These are phyloP conservation scores for Protula sp. DNA, from an alignment of 2,888 invertebrate genomes.

Conservation along the genomic window DNA sequence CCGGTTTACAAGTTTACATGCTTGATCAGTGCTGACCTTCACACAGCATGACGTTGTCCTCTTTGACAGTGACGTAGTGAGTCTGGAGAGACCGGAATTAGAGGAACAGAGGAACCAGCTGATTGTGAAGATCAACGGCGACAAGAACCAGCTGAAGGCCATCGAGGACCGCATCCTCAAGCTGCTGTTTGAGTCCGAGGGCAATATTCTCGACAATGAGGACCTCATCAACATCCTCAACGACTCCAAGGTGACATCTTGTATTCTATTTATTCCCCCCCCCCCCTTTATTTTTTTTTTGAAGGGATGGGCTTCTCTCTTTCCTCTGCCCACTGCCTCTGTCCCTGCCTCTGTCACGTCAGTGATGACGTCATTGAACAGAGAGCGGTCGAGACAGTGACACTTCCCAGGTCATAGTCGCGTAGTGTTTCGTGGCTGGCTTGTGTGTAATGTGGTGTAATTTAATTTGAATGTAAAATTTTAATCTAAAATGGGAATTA, in stretches of 20 bases:
- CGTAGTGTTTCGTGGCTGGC: no score
- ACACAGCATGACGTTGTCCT: no score
- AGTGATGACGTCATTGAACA: no score
- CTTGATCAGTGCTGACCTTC: no score
- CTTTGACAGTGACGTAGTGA: slow-evolving; percentile 54
- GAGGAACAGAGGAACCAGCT: slow-evolving; percentile 54
- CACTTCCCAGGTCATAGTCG: no score
- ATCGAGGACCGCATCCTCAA: slow-evolving; percentile 55
- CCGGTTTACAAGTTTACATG: no score
- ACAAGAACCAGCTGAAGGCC: slow-evolving; percentile 54
- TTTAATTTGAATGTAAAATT: background rate
- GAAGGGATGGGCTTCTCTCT: no score
- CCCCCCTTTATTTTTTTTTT: background rate
- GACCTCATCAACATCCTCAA: slow-evolving; percentile 54
- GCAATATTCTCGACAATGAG: slow-evolving; percentile 55
- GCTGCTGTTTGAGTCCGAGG: slow-evolving; percentile 55
- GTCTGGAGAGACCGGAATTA: slow-evolving; percentile 54
- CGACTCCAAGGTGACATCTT: slow-evolving; percentile 55
- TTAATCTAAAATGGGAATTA: background rate
- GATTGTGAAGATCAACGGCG: slow-evolving; percentile 52
- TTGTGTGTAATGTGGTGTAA: background rate
- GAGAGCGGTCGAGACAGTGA: no score
- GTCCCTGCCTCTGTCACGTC: no score
- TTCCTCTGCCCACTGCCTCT: no score
- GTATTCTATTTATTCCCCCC: no score